Percentiles rank a stretch among this genome's conserved stretches.
These are phyloP conservation scores for Zaprionus kolodkinae DNA, from an alignment of 1,140 invertebrate genomes.

Conservation along the genomic window DNA sequence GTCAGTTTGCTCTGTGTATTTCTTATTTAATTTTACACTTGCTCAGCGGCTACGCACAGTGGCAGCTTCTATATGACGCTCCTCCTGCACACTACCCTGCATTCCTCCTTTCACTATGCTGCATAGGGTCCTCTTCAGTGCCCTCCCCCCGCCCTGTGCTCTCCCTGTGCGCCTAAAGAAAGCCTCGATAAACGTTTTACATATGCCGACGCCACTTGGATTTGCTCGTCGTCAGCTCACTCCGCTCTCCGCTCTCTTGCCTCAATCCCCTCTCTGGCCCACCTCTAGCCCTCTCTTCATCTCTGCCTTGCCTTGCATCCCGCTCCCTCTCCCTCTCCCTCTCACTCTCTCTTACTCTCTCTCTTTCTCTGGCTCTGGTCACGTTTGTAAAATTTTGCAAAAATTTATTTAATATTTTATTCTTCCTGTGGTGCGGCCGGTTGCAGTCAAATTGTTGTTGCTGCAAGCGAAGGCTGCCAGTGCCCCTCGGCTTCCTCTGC, in stretches of 20 bases:
- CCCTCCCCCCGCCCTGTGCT: neutral
- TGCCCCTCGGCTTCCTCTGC: slow-evolving; percentile 23
- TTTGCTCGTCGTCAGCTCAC: slow-evolving; percentile 7
- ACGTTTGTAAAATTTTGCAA: slow-evolving; percentile 71
- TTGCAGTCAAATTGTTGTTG: slow-evolving; percentile 44
- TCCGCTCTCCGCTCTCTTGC: too few relatives aligned
- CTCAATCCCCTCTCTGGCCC: neutral
- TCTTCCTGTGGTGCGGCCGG: slow-evolving; percentile 50
- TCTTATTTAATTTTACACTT: slow-evolving; percentile 79
- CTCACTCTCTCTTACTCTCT: neutral
- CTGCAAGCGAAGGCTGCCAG: neutral
- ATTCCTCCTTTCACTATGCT: neutral
- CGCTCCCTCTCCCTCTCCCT: too few relatives aligned
- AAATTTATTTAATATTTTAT: slow-evolving; percentile 80
- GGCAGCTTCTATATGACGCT: neutral
- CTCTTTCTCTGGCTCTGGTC: slow-evolving; percentile 46
- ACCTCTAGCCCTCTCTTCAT: too few relatives aligned
- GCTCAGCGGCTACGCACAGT: slow-evolving; percentile 17
- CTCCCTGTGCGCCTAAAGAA: neutral
- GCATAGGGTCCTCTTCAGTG: too few relatives aligned
- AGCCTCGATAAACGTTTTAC: slow-evolving; percentile 51
- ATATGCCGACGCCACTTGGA: slow-evolving; percentile 43
- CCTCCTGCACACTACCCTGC: too few relatives aligned
- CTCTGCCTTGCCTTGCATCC: too few relatives aligned
- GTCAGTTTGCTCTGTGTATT: slow-evolving; percentile 74